Conservation (phyloP, 2,888 invertebrate species). For the Melieria crassipennis region DNA sequence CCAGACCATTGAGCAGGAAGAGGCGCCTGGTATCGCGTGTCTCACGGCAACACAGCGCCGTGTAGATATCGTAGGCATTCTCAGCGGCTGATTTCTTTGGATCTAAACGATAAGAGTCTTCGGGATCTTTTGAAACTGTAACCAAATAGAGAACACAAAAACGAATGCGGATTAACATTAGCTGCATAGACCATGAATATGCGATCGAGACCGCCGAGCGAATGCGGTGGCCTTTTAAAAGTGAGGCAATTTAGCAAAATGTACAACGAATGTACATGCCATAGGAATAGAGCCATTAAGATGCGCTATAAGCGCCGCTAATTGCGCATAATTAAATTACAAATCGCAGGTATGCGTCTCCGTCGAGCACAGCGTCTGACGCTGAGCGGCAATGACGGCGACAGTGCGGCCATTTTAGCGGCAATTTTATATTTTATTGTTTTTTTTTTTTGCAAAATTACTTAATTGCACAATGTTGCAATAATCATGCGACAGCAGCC, state of each 20-base stretch:
- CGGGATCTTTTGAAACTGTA: constrained; percentile 64
- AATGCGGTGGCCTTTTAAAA: constrained; percentile 15
- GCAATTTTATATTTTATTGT: no score
- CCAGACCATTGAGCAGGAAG: constrained; percentile 88
- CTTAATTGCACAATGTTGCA: no score
- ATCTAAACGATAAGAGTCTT: constrained; percentile 74
- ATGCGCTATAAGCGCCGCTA: constrained; percentile 34
- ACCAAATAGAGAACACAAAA: constrained; percentile 9
- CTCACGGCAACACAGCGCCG: constrained; percentile 68
- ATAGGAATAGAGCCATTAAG: constrained; percentile 11
- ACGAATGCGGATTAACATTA: not conserved
- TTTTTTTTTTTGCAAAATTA: no score
- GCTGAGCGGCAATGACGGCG: no score
- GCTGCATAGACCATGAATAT: no score
- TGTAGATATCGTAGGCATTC: constrained; percentile 74
- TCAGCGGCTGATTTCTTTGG: constrained; percentile 71
- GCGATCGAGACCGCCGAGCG: not conserved
- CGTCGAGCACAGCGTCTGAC: no score
- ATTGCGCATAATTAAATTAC: constrained; percentile 20
- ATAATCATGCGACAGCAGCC: no score
- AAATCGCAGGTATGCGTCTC: no score
- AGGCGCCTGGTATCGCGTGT: constrained; percentile 82
- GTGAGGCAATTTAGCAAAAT: constrained; percentile 29
- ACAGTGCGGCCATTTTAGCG: no score
- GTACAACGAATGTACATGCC: not conserved